These are phyloP conservation scores for Laodelphax striatellus DNA, from an alignment of 1,140 invertebrate species.

Conservation along the genomic window DNA sequence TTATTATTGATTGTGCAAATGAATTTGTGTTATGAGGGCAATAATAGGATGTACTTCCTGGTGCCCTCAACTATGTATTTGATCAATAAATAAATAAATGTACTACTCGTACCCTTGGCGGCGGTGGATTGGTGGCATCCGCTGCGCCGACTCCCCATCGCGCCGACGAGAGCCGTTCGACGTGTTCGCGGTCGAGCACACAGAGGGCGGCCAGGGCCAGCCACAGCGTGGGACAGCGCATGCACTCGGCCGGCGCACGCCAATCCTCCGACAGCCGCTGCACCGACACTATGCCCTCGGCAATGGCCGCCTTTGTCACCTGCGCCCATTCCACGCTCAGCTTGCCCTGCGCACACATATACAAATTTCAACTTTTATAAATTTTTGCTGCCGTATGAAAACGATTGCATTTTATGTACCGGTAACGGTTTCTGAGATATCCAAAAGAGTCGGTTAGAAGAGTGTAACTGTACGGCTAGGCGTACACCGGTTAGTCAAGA, in stretches of 20 bases:
- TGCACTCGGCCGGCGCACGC: constrained; percentile 59
- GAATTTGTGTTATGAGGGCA: too few relatives aligned
- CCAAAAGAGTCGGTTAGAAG: too few relatives aligned
- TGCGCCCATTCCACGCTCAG: constrained; percentile 75
- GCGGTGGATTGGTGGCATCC: constrained; percentile 33
- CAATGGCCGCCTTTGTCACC: constrained; percentile 82
- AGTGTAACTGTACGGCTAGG: too few relatives aligned
- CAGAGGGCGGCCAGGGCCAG: constrained; percentile 84
- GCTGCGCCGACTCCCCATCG: constrained; percentile 48
- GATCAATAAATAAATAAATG: neutral
- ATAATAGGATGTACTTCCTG: too few relatives aligned
- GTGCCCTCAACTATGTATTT: neutral
- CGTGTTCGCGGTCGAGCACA: constrained; percentile 83
- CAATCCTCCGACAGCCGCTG: constrained; percentile 67
- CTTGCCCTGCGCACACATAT: too few relatives aligned
- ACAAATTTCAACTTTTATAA: too few relatives aligned
- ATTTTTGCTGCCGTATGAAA: too few relatives aligned
- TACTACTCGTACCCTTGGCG: constrained; percentile 51
- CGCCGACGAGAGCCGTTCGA: constrained; percentile 65
- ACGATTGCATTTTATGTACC: too few relatives aligned
- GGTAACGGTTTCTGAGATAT: too few relatives aligned
- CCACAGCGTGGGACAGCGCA: constrained; percentile 79
- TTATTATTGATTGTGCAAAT: too few relatives aligned
- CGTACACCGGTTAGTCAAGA: too few relatives aligned
- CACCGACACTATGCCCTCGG: constrained; percentile 76